phyloP scores from a whole-genome alignment of 2,113 vertebrate species.

The Emydura subglobosa region DNA sequence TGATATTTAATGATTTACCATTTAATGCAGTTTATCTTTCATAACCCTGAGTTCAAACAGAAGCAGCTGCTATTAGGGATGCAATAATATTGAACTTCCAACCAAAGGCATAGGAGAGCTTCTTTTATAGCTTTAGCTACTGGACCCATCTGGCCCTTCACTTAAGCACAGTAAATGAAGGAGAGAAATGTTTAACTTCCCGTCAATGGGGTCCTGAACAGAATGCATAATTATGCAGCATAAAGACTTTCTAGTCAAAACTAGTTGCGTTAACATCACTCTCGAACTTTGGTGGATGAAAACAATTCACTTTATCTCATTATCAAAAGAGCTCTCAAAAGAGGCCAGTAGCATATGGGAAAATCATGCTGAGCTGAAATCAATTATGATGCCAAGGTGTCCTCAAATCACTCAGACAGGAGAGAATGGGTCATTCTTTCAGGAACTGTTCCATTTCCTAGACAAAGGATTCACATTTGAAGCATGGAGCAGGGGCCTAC shows the following conservation, averaged over 20 bases:
- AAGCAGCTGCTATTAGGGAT: constrained; percentile 73
- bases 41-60: constrained; percentile 76
- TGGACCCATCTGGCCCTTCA: constrained; percentile 67
- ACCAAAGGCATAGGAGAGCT: constrained; percentile 63
- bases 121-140: constrained; percentile 60
- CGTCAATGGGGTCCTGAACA: constrained; percentile 47
- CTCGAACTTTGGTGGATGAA: constrained; percentile 40
- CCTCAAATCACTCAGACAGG: neutral
- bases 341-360: constrained; percentile 32
- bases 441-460: neutral
- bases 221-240: constrained; percentile 69
- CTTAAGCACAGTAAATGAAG: constrained; percentile 53
- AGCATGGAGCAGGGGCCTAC: neutral
- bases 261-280: constrained; percentile 18
- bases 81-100: constrained; percentile 70
- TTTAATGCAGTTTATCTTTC: constrained; percentile 76
- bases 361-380: constrained; percentile 29
- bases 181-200: constrained; percentile 67
- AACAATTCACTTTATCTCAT: constrained; percentile 36
- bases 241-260: constrained; percentile 70
- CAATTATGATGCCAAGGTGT: constrained; percentile 8
- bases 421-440: neutral
- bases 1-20: constrained; percentile 79
- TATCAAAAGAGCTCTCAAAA: constrained; percentile 38
- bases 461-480: neutral